Conservation (phyloP, 2,113 vertebrate genomes). For the Scortum barcoo region DNA sequence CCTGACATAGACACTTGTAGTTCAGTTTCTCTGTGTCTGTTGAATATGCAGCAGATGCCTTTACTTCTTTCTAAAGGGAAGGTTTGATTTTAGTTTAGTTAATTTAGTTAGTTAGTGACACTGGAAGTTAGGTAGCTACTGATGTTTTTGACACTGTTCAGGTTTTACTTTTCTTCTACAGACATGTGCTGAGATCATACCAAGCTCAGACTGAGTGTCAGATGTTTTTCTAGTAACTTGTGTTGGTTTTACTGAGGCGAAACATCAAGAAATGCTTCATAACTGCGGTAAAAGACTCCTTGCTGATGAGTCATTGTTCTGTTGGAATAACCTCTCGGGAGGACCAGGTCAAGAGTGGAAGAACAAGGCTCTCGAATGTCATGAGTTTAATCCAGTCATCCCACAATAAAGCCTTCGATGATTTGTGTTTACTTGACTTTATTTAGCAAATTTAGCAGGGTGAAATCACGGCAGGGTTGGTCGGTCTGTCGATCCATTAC, state of each 20-base stretch:
- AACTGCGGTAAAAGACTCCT: constrained; percentile 1
- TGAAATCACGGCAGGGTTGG: background rate
- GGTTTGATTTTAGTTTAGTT: background rate
- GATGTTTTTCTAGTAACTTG: constrained; percentile 40
- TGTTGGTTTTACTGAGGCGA: background rate
- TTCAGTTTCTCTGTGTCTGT: background rate
- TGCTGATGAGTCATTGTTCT: constrained; percentile 13
- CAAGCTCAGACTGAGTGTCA: constrained; percentile 23
- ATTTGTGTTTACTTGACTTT: constrained; percentile 11
- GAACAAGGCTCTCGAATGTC: background rate
- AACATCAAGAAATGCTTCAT: constrained; percentile 5
- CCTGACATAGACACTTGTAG: background rate
- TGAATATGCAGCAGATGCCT: background rate
- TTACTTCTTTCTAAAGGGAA: background rate
- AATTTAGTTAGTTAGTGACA: background rate
- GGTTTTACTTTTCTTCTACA: background rate
- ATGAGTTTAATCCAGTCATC: background rate
- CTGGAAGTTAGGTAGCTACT: background rate
- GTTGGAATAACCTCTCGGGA: background rate
- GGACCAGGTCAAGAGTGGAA: constrained; percentile 23
- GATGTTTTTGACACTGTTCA: background rate
- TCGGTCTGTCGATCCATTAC: background rate
- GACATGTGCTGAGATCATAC: constrained; percentile 3
- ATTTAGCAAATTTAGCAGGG: background rate
- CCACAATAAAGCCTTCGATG: background rate